Percentiles rank a stretch among this genome's conserved stretches.
Evolutionary conservation across 2,113 vertebrate genomes (phyloP).

Genomic region (Neogale vison): DNA sequence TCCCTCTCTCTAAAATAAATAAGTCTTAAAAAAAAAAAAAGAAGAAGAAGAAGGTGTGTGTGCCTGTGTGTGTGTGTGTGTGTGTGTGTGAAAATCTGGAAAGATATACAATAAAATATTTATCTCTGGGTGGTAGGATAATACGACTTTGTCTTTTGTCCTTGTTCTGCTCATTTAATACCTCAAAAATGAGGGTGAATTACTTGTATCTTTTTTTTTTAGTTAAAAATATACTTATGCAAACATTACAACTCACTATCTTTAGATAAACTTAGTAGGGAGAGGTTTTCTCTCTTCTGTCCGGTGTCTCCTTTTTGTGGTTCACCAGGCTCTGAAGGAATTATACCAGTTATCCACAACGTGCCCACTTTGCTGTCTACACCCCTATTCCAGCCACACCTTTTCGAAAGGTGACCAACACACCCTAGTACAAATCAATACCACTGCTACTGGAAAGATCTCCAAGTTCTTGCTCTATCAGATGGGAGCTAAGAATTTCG

Average conservation of each 20-base stretch:
- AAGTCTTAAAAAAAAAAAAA: neutral
- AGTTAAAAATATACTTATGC: constrained; percentile 16
- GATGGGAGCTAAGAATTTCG: neutral
- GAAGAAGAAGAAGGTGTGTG: too few relatives aligned
- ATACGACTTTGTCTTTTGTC: neutral
- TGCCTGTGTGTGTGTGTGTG: neutral
- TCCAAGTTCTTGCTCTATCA: neutral
- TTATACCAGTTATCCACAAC: neutral
- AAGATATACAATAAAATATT: neutral
- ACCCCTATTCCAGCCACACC: neutral
- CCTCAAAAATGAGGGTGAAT: neutral
- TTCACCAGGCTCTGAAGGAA: neutral
- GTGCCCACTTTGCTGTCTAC: too few relatives aligned
- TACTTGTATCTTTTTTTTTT: neutral
- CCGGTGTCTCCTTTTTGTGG: neutral
- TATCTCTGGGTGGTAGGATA: neutral
- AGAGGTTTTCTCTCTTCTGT: neutral
- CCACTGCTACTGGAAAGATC: neutral
- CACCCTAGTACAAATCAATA: neutral
- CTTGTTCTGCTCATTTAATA: neutral
- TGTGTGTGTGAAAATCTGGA: neutral
- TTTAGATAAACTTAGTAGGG: neutral
- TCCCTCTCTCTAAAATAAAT: neutral
- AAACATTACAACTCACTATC: neutral
- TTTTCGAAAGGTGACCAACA: neutral